These are phyloP conservation scores for Dromiciops gliroides DNA, from an alignment of 2,113 vertebrate species.

Conservation along the genomic window DNA sequence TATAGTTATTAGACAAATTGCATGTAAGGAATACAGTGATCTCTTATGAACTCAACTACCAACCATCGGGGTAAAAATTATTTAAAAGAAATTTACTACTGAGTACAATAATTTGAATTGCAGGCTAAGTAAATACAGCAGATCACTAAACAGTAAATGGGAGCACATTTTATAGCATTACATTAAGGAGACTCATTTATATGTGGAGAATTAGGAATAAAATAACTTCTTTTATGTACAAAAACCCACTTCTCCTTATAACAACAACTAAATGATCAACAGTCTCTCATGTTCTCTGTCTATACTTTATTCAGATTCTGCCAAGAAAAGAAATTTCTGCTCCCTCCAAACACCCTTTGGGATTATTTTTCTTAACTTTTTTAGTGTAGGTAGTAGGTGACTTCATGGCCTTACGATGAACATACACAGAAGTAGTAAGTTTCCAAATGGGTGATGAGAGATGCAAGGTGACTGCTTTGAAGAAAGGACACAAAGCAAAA, in stretches of 20 bases:
- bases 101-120: constrained; percentile 38
- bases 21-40: background rate
- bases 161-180: background rate
- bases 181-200: background rate
- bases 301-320: background rate
- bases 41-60: background rate
- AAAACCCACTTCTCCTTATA: background rate
- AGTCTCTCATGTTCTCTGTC: background rate
- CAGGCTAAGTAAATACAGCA: constrained; percentile 16
- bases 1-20: constrained; percentile 46
- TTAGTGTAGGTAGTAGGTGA: background rate
- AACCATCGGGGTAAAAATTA: background rate
- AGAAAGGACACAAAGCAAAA: background rate
- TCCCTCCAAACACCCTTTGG: background rate
- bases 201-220: background rate
- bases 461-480: background rate
- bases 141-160: constrained; percentile 17
- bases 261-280: background rate
- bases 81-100: constrained; percentile 42
- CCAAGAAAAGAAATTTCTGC: background rate
- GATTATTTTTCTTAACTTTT: background rate
- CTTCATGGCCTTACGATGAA: background rate
- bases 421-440: background rate
- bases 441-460: background rate
- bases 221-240: background rate